Conservation (phyloP, 2,113 vertebrate species). For the Columbina picui region DNA sequence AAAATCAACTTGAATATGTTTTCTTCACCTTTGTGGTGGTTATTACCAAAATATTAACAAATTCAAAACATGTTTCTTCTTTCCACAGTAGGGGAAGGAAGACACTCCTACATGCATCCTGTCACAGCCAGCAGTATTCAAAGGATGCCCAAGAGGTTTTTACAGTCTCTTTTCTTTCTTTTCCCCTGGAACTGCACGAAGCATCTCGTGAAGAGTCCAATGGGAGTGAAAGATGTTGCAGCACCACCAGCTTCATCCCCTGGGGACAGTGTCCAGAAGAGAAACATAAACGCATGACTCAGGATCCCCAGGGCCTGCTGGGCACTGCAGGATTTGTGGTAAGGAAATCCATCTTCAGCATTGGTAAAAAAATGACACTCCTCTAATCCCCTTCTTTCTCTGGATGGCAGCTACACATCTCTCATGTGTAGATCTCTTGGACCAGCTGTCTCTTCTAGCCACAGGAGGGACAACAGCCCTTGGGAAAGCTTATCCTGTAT, state of each 20-base stretch:
- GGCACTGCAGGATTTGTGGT: not conserved
- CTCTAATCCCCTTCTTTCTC: not conserved
- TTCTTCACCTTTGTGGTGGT: not conserved
- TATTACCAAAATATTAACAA: not conserved
- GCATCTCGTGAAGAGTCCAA: not conserved
- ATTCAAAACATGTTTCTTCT: not conserved
- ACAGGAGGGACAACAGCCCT: not conserved
- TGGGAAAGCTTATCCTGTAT: not conserved
- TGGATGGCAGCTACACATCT: not conserved
- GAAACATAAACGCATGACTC: not conserved
- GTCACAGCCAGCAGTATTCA: not conserved
- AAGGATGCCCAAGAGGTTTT: not conserved
- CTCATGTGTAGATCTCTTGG: not conserved
- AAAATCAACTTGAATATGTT: not conserved
- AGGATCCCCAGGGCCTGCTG: not conserved
- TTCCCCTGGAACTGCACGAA: not conserved
- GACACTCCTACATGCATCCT: not conserved
- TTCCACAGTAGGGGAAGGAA: not conserved
- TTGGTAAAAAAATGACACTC: not conserved
- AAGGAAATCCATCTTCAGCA: not conserved
- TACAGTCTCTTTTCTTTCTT: not conserved
- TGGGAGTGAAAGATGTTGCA: accelerated
- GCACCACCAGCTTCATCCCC: not conserved
- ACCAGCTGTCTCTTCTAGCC: not conserved
- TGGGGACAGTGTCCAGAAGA: not conserved